Base-by-base conservation (phyloP, 1,140 invertebrate species). In the Colletes latitarsis region DNA sequence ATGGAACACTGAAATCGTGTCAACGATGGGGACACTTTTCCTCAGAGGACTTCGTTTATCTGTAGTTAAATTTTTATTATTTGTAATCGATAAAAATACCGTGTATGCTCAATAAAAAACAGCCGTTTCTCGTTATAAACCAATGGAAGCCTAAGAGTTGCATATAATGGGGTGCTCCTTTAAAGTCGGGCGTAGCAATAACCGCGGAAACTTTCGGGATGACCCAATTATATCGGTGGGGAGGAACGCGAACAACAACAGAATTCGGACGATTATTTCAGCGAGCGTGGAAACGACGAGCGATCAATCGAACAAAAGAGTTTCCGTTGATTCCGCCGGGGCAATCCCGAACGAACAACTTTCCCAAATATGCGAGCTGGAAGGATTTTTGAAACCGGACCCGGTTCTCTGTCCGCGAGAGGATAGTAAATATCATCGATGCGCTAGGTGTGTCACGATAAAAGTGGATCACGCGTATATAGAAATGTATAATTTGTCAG, bases 401-500 rank as follows among this genome's bases (percentile, higher is more conserved):
- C 14, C 70, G 21, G 67, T 49, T 17, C 62, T 2, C 12, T 3
- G 6, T 46, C 43, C 43, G 14, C 63, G 62, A 30, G 52, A 67
- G 21, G 52, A 70, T n/a, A 5, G 52, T 75, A 80, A 80, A 80
- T 75, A 80, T 75, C 53, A 58, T 57, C 41, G 52, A 15, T 0
- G 21, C 49, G 43, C 46, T n/a, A 58, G 19, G 63, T 41, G 53
- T 21, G 62, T 52, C 21, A 21, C 21, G 17, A 17, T 15, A 21
- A 52, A 80, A 75, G 53, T 75, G 9, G 72, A 75, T 75, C 71
- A 53, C 53, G 14, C 21, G 53, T 71, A 62, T 12, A 30, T 19
- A 41, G 58, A 21, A 41, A 39, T 46, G 77, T 80, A 68, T 80
- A 80, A 80, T 75, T 80, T 80, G 71, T 75, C 71, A 80, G 17